Evolutionary conservation across 1,140 invertebrate genomes (phyloP).

Genomic region (Galleria mellonella): DNA sequence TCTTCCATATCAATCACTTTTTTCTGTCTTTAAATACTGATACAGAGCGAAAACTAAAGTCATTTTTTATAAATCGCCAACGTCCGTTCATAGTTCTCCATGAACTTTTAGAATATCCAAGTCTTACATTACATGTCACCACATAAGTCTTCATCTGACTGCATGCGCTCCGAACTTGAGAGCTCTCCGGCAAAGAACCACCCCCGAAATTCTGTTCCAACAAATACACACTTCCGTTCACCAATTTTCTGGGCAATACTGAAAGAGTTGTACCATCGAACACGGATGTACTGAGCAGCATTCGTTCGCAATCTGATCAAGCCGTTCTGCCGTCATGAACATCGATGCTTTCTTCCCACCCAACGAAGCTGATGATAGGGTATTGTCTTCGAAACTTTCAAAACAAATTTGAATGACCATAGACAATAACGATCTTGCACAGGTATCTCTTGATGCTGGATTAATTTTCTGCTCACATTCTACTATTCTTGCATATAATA

Average conservation of each 20-base stretch:
- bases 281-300: conserved; percentile 41
- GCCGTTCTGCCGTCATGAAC: conserved; percentile 24
- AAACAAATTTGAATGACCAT: conserved; percentile 38
- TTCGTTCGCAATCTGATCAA: conserved; percentile 35
- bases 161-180: no score
- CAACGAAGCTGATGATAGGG: conserved; percentile 11
- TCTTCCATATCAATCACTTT: no score
- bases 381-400: conserved; percentile 19
- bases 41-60: no score
- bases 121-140: conserved; percentile 5
- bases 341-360: conserved; percentile 32
- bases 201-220: not conserved
- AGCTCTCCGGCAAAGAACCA: no score
- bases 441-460: conserved; percentile 36
- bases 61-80: no score
- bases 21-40: no score
- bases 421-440: conserved; percentile 34
- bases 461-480: conserved; percentile 22
- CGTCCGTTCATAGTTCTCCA: no score
- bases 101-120: conserved; percentile 8
- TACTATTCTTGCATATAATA: conserved; percentile 32
- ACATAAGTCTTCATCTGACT: not conserved
- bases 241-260: conserved; percentile 56
- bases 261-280: conserved; percentile 40
- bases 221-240: conserved; percentile 13